phyloP scores from a whole-genome alignment of 2,888 invertebrate genomes.

The Caprella mutica region DNA sequence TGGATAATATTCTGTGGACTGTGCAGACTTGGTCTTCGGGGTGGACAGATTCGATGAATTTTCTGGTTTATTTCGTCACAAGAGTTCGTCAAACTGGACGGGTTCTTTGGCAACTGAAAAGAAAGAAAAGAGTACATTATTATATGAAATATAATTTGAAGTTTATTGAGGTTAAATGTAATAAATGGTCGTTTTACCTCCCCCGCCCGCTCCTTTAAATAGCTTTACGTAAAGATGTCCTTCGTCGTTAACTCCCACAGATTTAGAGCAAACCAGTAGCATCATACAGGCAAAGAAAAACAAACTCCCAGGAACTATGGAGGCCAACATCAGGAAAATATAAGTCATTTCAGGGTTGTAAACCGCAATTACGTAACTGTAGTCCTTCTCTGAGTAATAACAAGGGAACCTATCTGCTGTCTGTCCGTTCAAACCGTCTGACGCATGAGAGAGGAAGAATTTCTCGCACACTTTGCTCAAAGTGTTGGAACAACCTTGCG shows the following conservation, averaged over 20 bases:
- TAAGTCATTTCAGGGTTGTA: conserved; percentile 30
- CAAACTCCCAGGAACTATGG: conserved; percentile 34
- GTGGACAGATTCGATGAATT: too few species aligned
- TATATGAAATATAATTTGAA: too few species aligned
- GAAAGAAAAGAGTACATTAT: conserved; percentile 5
- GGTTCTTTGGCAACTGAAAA: conserved; percentile 28
- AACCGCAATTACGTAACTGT: conserved; percentile 32
- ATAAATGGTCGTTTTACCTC: conserved; percentile 22
- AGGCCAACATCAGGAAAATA: conserved; percentile 25
- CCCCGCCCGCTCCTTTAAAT: conserved; percentile 26
- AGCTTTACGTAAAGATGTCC: conserved; percentile 30
- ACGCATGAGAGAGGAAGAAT: conserved; percentile 28
- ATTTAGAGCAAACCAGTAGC: conserved; percentile 35
- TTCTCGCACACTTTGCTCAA: conserved; percentile 33
- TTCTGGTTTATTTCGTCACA: conserved; percentile 29
- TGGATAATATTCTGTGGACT: too few species aligned
- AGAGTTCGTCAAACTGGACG: conserved; percentile 33
- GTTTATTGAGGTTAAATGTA: not conserved
- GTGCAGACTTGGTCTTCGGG: too few species aligned
- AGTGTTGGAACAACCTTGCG: conserved; percentile 35
- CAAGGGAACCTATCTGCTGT: conserved; percentile 34
- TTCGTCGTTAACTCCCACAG: conserved; percentile 35
- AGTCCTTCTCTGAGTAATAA: conserved; percentile 25
- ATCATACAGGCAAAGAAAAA: conserved; percentile 34
- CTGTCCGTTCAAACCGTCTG: conserved; percentile 34